Conservation (phyloP, 2,113 vertebrate species). For the Laterallus jamaicensis region DNA sequence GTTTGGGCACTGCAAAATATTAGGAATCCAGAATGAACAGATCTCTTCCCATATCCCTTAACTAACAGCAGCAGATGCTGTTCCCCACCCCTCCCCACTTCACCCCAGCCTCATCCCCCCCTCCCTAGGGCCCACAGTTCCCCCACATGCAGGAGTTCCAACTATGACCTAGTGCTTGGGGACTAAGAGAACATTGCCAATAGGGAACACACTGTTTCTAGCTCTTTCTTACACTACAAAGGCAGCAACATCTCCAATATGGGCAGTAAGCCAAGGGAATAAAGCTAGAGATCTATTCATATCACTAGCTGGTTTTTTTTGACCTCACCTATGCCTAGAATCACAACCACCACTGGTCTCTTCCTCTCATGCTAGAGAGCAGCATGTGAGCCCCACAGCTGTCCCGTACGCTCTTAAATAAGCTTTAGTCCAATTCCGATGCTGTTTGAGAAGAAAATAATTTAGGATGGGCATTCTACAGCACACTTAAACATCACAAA, state of each 20-base stretch:
- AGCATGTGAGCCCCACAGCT: not conserved
- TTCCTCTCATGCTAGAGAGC: not conserved
- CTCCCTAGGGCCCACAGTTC: not conserved
- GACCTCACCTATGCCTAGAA: not conserved
- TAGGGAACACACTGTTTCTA: not conserved
- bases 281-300: not conserved
- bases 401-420: not conserved
- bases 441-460: not conserved
- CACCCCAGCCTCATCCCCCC: rapidly evolving
- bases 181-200: not conserved
- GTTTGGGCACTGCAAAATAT: not conserved
- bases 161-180: not conserved
- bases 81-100: not conserved
- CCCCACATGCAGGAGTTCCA: not conserved
- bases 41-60: not conserved
- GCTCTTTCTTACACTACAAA: not conserved
- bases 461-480: not conserved
- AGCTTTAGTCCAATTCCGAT: not conserved
- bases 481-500: not conserved
- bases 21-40: not conserved
- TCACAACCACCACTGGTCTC: not conserved
- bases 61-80: not conserved
- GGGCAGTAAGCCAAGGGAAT: not conserved
- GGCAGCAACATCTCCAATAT: not conserved
- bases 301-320: not conserved